These are phyloP conservation scores for Melospiza melodia DNA, from an alignment of 2,113 vertebrate genomes.

Conservation along the genomic window DNA sequence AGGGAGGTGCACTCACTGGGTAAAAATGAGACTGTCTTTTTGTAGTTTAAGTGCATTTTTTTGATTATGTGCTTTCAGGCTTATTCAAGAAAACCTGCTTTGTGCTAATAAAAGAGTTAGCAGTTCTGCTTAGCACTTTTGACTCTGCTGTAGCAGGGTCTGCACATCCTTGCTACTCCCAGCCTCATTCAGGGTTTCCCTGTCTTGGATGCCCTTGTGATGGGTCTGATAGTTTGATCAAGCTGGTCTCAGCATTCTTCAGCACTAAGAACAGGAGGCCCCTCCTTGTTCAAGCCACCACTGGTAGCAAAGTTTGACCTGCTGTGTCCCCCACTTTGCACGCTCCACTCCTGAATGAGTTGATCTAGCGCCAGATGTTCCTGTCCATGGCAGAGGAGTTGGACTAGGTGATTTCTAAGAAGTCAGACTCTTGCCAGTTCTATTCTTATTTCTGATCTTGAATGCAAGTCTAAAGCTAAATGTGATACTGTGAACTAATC, in stretches of 20 bases:
- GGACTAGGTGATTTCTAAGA: neutral
- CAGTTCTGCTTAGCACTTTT: neutral
- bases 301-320: neutral
- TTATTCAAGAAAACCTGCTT: neutral
- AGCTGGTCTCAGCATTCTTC: neutral
- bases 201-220: neutral
- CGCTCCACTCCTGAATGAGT: rapidly evolving
- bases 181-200: neutral
- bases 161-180: neutral
- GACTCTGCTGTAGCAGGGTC: neutral
- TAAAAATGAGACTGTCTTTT: neutral
- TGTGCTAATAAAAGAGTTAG: neutral
- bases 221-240: neutral
- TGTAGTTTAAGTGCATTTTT: neutral
- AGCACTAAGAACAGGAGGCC: neutral
- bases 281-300: too few relatives aligned
- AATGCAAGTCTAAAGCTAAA: neutral
- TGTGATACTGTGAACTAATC: neutral
- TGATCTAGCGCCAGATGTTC: neutral
- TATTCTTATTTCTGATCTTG: neutral
- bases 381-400: too few relatives aligned
- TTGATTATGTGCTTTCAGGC: neutral
- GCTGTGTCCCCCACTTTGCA: neutral
- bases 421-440: neutral
- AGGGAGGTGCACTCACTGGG: too few relatives aligned